phyloP scores from a whole-genome alignment of 2,113 vertebrate species.

The Hylia prasina region DNA sequence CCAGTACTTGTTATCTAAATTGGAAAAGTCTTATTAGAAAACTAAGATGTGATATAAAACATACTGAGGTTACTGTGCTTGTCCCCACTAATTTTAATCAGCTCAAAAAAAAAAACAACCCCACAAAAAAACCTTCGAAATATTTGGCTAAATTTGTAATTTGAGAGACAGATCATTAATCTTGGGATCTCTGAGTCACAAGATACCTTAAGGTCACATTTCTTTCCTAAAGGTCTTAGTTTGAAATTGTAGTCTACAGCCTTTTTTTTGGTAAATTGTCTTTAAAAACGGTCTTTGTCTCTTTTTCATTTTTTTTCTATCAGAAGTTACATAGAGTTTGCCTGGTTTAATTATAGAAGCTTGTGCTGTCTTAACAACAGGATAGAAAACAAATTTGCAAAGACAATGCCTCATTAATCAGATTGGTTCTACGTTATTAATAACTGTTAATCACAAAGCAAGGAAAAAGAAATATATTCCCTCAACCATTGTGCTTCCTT shows the following conservation, averaged over 20 bases:
- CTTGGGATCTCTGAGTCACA: neutral
- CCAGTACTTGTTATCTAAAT: neutral
- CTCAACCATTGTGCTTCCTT: neutral
- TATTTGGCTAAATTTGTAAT: neutral
- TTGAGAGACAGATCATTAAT: neutral
- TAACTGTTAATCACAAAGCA: constrained; percentile 54
- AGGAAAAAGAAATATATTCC: neutral
- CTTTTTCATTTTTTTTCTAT: neutral
- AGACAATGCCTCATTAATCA: constrained; percentile 54
- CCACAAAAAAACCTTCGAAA: neutral
- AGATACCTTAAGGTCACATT: neutral
- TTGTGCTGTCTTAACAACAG: neutral
- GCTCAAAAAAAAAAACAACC: neutral
- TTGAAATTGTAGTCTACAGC: neutral
- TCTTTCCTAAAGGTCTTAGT: neutral
- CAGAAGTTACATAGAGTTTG: neutral
- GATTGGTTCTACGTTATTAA: constrained; percentile 53
- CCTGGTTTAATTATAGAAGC: neutral
- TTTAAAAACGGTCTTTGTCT: neutral
- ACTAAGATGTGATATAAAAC: neutral
- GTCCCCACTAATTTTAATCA: neutral
- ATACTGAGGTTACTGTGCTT: neutral
- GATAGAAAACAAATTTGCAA: constrained; percentile 46
- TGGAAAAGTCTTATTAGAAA: neutral
- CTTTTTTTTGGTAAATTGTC: neutral